These are phyloP conservation scores for Polydrusus tereticollis DNA, from an alignment of 2,888 invertebrate genomes.

Conservation along the genomic window DNA sequence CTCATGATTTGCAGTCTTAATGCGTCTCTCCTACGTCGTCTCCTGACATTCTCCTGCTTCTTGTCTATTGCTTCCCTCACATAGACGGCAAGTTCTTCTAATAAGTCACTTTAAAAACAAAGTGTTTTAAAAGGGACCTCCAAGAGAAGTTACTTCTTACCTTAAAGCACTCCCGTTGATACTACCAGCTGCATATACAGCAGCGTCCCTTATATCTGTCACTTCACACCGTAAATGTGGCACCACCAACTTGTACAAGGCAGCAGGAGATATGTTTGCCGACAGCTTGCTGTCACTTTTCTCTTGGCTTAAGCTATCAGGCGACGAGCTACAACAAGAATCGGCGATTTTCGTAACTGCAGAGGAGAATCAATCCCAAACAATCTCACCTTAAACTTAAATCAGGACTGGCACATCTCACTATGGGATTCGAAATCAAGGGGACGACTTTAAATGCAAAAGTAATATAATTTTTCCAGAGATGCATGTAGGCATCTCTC, in stretches of 20 bases:
- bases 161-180: constrained; percentile 79
- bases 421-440: constrained; percentile 86
- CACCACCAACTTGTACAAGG: constrained; percentile 92
- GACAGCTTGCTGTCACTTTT: constrained; percentile 80
- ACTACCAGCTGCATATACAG: constrained; percentile 93
- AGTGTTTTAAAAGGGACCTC: too few relatives aligned
- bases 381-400: constrained; percentile 84
- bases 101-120: constrained; percentile 80
- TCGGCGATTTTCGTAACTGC: constrained; percentile 43
- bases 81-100: constrained; percentile 93
- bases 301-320: constrained; percentile 89
- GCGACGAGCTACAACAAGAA: constrained; percentile 80
- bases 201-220: constrained; percentile 93
- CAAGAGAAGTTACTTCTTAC: too few relatives aligned
- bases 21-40: constrained; percentile 91
- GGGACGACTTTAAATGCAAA: constrained; percentile 97
- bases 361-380: not conserved
- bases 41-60: constrained; percentile 96
- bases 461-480: constrained; percentile 98
- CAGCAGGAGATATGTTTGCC: constrained; percentile 82
- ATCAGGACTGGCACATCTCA: constrained; percentile 94
- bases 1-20: constrained; percentile 91
- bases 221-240: constrained; percentile 94
- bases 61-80: constrained; percentile 96
- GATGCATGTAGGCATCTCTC: constrained; percentile 93